Evolutionary conservation across 2,113 vertebrate genomes (phyloP).

Genomic region (Muscicapa adusta): DNA sequence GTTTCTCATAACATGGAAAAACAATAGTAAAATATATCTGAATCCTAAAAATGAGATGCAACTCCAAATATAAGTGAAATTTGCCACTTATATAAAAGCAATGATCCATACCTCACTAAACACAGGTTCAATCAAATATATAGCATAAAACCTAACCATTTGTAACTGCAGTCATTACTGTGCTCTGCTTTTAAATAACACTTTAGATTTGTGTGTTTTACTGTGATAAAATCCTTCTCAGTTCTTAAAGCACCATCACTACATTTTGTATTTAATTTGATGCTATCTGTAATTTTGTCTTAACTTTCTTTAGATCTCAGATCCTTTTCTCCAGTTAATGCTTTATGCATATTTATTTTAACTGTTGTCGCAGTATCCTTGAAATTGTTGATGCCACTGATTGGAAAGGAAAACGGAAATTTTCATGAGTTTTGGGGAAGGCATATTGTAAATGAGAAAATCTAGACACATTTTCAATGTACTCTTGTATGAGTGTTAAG

Average conservation of each 20-base stretch:
- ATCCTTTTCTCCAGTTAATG: background rate
- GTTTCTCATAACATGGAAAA: background rate
- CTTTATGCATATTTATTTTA: background rate
- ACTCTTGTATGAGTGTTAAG: background rate
- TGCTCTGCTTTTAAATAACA: background rate
- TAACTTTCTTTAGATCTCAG: background rate
- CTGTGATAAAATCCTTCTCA: background rate
- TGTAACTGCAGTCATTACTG: background rate
- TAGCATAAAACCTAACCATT: background rate
- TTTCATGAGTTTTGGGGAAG: background rate
- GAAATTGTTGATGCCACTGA: background rate
- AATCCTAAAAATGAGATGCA: background rate
- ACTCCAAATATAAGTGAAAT: background rate
- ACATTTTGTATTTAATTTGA: background rate
- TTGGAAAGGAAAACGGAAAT: background rate
- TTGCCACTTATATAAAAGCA: background rate
- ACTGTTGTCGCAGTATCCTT: background rate
- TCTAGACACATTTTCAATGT: background rate
- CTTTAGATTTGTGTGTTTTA: background rate
- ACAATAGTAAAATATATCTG: background rate
- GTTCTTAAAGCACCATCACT: background rate
- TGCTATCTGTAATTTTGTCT: background rate
- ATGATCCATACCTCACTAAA: background rate
- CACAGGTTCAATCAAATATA: background rate
- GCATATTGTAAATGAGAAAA: background rate